Conservation (phyloP, 2,113 vertebrate species). For the Anarrhichthys ocellatus region DNA sequence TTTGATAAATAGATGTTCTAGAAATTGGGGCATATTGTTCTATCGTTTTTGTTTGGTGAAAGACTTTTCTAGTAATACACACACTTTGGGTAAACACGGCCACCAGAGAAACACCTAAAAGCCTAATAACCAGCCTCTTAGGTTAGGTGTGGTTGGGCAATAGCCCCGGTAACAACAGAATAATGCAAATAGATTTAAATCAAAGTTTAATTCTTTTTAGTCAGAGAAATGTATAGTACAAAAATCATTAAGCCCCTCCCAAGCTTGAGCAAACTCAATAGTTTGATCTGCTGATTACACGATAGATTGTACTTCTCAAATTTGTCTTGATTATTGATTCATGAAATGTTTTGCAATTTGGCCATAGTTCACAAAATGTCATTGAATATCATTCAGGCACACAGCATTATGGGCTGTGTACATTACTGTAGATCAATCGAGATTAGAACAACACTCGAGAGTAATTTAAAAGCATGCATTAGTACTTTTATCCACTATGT, state of each 20-base stretch:
- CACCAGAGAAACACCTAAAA: not conserved
- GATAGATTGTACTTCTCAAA: not conserved
- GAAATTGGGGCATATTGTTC: not conserved
- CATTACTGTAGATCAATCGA: not conserved
- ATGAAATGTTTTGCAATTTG: conserved; percentile 16
- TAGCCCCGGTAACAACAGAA: not conserved
- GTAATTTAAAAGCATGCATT: conserved; percentile 19
- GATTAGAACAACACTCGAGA: not conserved
- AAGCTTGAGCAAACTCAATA: not conserved
- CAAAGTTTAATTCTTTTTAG: conserved; percentile 38
- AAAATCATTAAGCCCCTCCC: not conserved
- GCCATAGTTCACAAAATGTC: not conserved
- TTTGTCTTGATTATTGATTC: not conserved
- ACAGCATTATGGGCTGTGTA: not conserved
- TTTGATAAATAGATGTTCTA: not conserved
- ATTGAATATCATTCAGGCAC: not conserved
- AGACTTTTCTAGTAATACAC: not conserved
- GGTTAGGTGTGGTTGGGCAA: not conserved
- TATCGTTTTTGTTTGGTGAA: not conserved
- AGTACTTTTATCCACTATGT: not conserved
- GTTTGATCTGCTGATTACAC: conserved; percentile 6
- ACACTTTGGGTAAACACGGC: not conserved
- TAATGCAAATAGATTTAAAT: not conserved
- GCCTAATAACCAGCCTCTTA: not conserved
- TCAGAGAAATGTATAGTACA: conserved; percentile 24